These are phyloP conservation scores for Falco peregrinus DNA, from an alignment of 2,797 vertebrate species.

Conservation along the genomic window DNA sequence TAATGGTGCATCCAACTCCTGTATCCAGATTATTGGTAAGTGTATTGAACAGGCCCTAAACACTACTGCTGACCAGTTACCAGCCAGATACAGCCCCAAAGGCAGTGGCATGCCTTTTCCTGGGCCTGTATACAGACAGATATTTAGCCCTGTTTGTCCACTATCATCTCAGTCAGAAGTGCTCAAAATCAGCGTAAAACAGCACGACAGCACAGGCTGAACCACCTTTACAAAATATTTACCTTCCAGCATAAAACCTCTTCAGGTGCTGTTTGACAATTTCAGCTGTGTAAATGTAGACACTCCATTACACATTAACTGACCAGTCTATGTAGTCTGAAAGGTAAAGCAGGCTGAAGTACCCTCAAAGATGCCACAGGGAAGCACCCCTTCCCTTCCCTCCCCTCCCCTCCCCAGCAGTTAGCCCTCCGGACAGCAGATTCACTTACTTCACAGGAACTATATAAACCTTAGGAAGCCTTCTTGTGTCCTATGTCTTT, in stretches of 20 bases:
- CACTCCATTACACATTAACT: not conserved
- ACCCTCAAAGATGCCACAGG: not conserved
- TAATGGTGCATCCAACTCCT: no score
- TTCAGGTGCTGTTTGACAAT: not conserved
- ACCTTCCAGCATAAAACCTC: not conserved
- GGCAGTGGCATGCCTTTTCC: not conserved
- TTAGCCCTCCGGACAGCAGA: not conserved
- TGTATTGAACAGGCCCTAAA: not conserved
- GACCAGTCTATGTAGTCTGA: not conserved
- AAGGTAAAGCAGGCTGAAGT: not conserved
- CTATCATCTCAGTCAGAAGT: not conserved
- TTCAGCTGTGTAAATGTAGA: not conserved
- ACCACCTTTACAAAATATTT: not conserved
- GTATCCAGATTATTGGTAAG: no score
- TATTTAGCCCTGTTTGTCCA: not conserved
- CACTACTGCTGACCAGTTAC: not conserved
- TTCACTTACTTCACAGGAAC: not conserved
- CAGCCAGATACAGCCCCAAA: not conserved
- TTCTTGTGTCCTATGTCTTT: not conserved
- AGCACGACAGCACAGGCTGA: not conserved
- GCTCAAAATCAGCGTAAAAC: not conserved
- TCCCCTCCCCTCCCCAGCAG: not conserved
- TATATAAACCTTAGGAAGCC: not conserved
- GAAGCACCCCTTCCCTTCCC: not conserved
- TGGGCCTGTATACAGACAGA: not conserved